Evolutionary conservation across 2,113 vertebrate species (phyloP).

Genomic region (Podiceps cristatus): DNA sequence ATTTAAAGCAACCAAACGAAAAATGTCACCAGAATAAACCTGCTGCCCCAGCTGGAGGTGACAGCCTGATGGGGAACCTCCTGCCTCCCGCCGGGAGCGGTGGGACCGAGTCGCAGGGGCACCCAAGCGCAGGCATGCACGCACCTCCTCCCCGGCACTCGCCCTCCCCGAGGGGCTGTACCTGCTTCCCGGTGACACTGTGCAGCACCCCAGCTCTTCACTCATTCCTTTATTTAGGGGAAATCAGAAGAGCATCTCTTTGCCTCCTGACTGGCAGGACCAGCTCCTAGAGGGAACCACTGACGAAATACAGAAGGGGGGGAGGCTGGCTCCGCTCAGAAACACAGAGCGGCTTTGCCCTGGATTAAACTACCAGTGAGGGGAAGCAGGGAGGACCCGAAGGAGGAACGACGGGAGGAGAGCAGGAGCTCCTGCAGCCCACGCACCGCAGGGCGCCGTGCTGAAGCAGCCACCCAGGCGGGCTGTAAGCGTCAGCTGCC

Average conservation of each 20-base stretch:
- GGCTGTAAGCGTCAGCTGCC: background rate
- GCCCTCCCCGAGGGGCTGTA: background rate
- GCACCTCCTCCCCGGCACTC: background rate
- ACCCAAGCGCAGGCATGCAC: background rate
- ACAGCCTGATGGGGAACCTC: background rate
- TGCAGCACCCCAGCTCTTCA: background rate
- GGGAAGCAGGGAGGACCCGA: background rate
- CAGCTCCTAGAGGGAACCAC: slow-evolving; percentile 25
- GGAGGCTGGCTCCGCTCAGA: background rate
- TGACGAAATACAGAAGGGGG: background rate
- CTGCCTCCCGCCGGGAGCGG: background rate
- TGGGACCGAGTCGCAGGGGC: background rate
- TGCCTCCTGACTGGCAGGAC: background rate
- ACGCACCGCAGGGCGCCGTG: background rate
- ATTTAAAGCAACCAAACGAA: background rate
- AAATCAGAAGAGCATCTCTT: slow-evolving; percentile 14
- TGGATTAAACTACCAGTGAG: slow-evolving; percentile 29
- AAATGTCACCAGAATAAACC: background rate
- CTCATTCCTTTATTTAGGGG: background rate
- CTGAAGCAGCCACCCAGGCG: background rate
- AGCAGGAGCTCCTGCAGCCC: background rate
- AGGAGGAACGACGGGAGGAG: background rate
- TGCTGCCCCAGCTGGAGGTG: background rate
- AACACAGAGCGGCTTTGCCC: background rate
- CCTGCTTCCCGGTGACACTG: background rate